Base-by-base conservation (phyloP, 2,113 vertebrate species). In the Mugil cephalus region DNA sequence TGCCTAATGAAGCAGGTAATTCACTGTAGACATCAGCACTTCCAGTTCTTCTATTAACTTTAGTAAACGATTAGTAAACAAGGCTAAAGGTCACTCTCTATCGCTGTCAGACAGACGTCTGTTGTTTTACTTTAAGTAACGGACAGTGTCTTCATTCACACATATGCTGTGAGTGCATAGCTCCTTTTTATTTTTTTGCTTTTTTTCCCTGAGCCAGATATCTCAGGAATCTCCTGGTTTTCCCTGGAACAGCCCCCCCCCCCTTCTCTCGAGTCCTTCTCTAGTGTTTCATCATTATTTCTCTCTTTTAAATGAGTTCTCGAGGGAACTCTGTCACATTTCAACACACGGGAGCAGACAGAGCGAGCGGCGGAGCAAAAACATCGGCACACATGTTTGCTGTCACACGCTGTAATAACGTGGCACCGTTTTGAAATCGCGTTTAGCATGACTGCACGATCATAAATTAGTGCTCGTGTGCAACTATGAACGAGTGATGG, bases 231-330 rank as follows among this genome's bases (percentile, higher is more conserved):
- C 77, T 68, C 81, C 82, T 39, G 11, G 45, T 69, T 80, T 83
- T 80, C 67, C 71, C 67, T 54, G 39, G 69, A 62, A 84, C 58
- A 73, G 40, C 56, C 56, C 77, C 52, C n/a, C n/a, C 35, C n/a
- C 69, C 50, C 45, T 72, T 69, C 15, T 43, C 18, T 30, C 46
- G 73, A 60, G 51, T 30, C 39, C 58, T 63, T 52, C 70, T 69
- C 46, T 56, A 69, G 88, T 84, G 51, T 89, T 87, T 61, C 47
- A 36, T 54, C 50, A 35, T 48, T 42, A 71, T 55, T 77, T 70
- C 63, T 62, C 65, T 61, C 51, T 67, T 45, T 63, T 82, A 91
- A 91, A 93, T 90, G 84, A 93, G 88, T 61, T 91, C 90, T 69
- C 88, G 0, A 30, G 89, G 69, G 91, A 73, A 53, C 39, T 34